Base-by-base conservation (phyloP, 2,113 vertebrate genomes). In the Polyodon spathula region DNA sequence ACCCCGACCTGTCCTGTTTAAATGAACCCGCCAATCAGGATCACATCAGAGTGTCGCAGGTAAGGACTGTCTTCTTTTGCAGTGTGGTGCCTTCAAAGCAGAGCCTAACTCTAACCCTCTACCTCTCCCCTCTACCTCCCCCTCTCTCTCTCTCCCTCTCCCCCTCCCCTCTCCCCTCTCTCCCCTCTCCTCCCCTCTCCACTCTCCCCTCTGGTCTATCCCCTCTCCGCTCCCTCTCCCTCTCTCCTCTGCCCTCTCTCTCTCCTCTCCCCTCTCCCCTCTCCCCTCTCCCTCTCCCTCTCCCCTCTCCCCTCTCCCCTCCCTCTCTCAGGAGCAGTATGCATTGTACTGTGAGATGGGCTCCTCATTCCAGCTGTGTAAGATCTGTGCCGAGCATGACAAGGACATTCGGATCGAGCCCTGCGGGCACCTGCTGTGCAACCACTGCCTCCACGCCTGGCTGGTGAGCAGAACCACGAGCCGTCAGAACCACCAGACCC, bases 291-390 rank as follows among this genome's bases (percentile, higher is more conserved):
- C 37, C 55, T 37, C 14, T 27, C 58, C 39, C 39, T 3, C 50
- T 51, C 38, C 1, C 14, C 12, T 6, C 6, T 6, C 0, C 1
- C 48, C 5, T 4, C 37, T 53, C 0, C 2, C 60, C 7, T 37
- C 15, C n/a, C 2, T 0, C 52, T 59, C 4, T 17, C 72, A 92
- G 91, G 92, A 95, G 43, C 87, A 95, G 70, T 90, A 90, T 65
- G 88, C 84, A 70, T 73, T 93, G 0, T 92, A 94, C 71, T 90
- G 89, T 72, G 88, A 91, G 52, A 91, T 95, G 54, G 77, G 87
- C 56, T 92, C 90, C 77, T 90, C 88, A 0, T 95, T 93, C 58
- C 84, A 94, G 73, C 77, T 90, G 53, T 95, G 92, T 60, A 95
- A 95, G 63, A 93, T 95, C 78, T 95, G 92, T 1, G 61, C 89